Evolutionary conservation across 37 sponge, comb jelly and placozoan genomes (phyloP).

Genomic region (Aplysina aerophoba): DNA sequence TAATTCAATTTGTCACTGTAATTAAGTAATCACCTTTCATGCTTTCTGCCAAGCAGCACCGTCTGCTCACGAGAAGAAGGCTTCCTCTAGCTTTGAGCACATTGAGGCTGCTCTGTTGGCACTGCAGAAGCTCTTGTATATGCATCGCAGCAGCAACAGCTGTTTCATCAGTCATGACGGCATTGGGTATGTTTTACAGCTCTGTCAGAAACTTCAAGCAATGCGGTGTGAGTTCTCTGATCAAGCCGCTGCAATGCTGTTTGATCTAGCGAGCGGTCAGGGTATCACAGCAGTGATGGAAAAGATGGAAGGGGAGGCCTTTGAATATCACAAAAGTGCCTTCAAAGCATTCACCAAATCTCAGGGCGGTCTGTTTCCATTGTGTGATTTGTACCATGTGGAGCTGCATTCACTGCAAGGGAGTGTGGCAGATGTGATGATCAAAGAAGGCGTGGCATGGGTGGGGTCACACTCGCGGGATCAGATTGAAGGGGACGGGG

Average conservation of each 20-base stretch:
- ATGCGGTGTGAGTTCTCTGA: not conserved
- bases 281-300: not conserved
- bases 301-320: not conserved
- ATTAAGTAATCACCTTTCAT: too few species aligned
- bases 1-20: too few species aligned
- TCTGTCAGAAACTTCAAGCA: not conserved
- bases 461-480: not conserved
- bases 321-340: not conserved
- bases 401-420: too few species aligned
- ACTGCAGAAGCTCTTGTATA: slow-evolving; percentile 12
- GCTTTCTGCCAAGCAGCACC: too few species aligned
- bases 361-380: not conserved
- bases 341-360: not conserved
- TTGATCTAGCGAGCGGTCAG: not conserved
- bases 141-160: not conserved
- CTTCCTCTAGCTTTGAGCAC: too few species aligned
- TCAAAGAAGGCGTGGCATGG: slow-evolving; percentile 24
- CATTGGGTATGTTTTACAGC: not conserved
- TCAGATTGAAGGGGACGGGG: not conserved
- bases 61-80: too few species aligned
- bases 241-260: not conserved
- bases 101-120: slow-evolving; percentile 6
- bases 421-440: slow-evolving; percentile 6
- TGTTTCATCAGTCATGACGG: not conserved
- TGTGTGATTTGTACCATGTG: not conserved